Base-by-base conservation (phyloP, 2,888 invertebrate genomes). In the Saturnia pavonia region DNA sequence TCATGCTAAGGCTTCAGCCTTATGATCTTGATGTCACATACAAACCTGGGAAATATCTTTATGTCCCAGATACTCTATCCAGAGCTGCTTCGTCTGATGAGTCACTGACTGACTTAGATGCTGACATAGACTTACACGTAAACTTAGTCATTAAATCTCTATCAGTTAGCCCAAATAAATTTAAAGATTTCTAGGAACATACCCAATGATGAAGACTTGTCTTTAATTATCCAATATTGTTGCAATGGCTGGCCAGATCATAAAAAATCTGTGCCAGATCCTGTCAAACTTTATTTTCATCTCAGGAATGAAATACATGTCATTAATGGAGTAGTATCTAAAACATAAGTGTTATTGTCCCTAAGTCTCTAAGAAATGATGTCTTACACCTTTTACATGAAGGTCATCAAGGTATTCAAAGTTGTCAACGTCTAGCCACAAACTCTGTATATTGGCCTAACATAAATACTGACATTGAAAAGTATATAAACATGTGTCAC, bases 401-500 rank as follows among this genome's bases (percentile, higher is more conserved):
- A 71, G 73, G 75, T 57, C 75, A 76, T 71, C 45, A 72, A 60
- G 75, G 77, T 14, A 69, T 76, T 40, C 71, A 76, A 68, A 74
- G 73, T 57, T 76, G 74, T 71, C 75, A 75, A 72, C 68, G 68
- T 0, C 74, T 78, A 74, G 77, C 76, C 67, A 70, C 75, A 73
- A 45, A n/a, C n/a, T 22, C n/a, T n/a, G n/a, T 67, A 7, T 67
- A 45, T 45, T 67, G 67, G 45, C 67, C 67, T 12, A 45, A 48
- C 45, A 67, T 67, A 19, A 45, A 67, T n/a, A 22, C 43, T 11
- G 67, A 67, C 11, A 67, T 45, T 7, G 67, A 67, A 19, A 65
- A 65, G 34, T 65, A 65, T 65, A 19, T 65, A 1, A 65, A 65
- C n/a, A n/a, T n/a, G n/a, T n/a, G n/a, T n/a, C n/a, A n/a, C n/a